These are phyloP conservation scores for Exocentrus adspersus DNA, from an alignment of 2,888 invertebrate genomes.

Conservation along the genomic window DNA sequence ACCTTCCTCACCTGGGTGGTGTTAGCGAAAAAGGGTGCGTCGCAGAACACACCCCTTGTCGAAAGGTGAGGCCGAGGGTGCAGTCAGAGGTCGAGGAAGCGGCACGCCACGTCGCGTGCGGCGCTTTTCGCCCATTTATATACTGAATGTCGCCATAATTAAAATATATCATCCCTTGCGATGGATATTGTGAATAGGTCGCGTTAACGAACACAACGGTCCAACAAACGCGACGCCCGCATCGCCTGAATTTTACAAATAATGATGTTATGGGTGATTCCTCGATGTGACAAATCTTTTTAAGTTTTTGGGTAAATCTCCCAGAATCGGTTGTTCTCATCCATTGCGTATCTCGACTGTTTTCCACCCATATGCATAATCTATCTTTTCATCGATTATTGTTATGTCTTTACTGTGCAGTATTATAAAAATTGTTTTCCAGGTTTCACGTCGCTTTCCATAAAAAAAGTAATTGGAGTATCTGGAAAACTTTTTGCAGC, in stretches of 20 bases:
- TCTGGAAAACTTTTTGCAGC: conserved; percentile 10
- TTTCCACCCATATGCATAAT: too few relatives aligned
- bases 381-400: too few relatives aligned
- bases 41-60: conserved; percentile 31
- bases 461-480: conserved; percentile 14
- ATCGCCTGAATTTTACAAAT: conserved; percentile 3
- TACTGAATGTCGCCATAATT: conserved; percentile 22
- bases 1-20: not conserved
- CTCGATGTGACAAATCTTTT: not conserved
- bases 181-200: conserved; percentile 7
- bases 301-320: too few relatives aligned
- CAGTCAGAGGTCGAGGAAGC: conserved; percentile 21
- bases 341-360: too few relatives aligned
- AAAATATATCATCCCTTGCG: conserved; percentile 22
- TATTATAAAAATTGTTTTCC: not conserved
- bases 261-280: not conserved
- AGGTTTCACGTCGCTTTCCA: conserved; percentile 5
- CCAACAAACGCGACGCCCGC: conserved; percentile 4
- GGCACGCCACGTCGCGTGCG: conserved; percentile 29
- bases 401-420: too few relatives aligned
- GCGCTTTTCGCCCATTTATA: conserved; percentile 14
- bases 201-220: conserved; percentile 12
- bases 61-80: conserved; percentile 35
- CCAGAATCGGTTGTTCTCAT: too few relatives aligned
- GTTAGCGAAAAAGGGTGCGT: conserved; percentile 34